Evolutionary conservation across 2,888 invertebrate species (phyloP).

Genomic region (Sylvicola cinctus): DNA sequence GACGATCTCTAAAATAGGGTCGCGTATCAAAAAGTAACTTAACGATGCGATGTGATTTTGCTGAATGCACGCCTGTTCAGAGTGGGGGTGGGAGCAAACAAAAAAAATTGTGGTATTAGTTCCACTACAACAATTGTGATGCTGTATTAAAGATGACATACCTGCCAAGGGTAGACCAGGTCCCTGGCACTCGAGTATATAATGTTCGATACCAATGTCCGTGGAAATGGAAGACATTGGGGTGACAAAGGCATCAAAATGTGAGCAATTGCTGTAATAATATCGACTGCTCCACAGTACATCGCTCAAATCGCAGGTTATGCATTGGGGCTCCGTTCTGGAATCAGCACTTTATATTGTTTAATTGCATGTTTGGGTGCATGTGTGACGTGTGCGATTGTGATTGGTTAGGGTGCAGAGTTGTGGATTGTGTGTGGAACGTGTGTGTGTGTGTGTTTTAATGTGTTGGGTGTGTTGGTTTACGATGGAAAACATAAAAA

Average conservation of each 20-base stretch:
- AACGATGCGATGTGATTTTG: slow-evolving; percentile 52
- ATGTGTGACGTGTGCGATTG: too few species aligned
- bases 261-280: slow-evolving; percentile 71
- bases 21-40: slow-evolving; percentile 58
- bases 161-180: slow-evolving; percentile 72
- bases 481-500: not conserved
- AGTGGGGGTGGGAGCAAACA: not conserved
- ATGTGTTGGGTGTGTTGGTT: not conserved
- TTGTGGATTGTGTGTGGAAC: too few species aligned
- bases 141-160: slow-evolving; percentile 3
- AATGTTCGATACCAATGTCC: slow-evolving; percentile 26
- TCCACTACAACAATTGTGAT: not conserved
- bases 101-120: not conserved
- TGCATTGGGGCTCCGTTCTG: slow-evolving; percentile 51
- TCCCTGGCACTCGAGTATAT: slow-evolving; percentile 80
- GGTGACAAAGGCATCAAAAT: slow-evolving; percentile 58
- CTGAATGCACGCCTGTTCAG: slow-evolving; percentile 38
- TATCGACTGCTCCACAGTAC: slow-evolving; percentile 58
- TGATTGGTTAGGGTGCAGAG: too few species aligned
- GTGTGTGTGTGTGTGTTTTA: too few species aligned
- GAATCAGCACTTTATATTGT: too few species aligned
- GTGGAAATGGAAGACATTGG: slow-evolving; percentile 26
- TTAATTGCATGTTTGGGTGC: too few species aligned
- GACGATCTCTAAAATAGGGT: slow-evolving; percentile 38
- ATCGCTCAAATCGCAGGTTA: slow-evolving; percentile 63